Base-by-base conservation (phyloP, 2,888 invertebrate genomes). In the Axea sp. region DNA sequence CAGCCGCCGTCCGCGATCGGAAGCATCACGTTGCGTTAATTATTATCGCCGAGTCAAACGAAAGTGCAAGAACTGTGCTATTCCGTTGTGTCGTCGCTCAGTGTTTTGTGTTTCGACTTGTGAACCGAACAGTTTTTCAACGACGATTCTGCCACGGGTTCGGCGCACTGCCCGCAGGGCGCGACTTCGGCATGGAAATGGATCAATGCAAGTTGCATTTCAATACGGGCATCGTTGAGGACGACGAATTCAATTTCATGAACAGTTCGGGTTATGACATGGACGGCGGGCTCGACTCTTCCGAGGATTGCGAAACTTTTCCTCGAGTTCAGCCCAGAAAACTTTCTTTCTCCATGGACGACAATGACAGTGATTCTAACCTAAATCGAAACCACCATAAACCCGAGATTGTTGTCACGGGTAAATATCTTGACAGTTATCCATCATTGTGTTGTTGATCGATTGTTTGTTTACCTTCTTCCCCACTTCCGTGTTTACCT, bases 231-330 rank as follows among this genome's bases (percentile, higher is more conserved):
- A 86, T 86, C 75, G 82, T 85, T 68, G 86, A 84, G 76, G 89
- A 90, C 68, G 90, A 90, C 72, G 90, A 90, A 85, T 85, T 91
- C 77, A 91, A 90, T 72, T 89, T 89, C 79, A 83, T 82, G 8
- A 84, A 81, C 62, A 90, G 89, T 78, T 91, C 92, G 64, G 90
- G 89, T 76, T 90, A 91, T 88, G 73, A 92, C 86, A 90, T 92
- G 88, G 91, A 92, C 83, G 91, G 91, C 83, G 88, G 89, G 15
- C 91, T 91, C 81, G 92, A 92, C 82, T 90, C 91, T 81, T 91
- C 91, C 77, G 90, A 89, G 62, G 92, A 89, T 11, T 75, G 68
- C 76, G 91, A 91, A 79, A 91, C 91, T 31, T 90, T 90, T 78
- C 89, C 89, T 59, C 87, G 88, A 68, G 89, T 90, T 78, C 89